Base-by-base conservation (phyloP, 2,797 vertebrate genomes). In the Nannoperca obscura region DNA sequence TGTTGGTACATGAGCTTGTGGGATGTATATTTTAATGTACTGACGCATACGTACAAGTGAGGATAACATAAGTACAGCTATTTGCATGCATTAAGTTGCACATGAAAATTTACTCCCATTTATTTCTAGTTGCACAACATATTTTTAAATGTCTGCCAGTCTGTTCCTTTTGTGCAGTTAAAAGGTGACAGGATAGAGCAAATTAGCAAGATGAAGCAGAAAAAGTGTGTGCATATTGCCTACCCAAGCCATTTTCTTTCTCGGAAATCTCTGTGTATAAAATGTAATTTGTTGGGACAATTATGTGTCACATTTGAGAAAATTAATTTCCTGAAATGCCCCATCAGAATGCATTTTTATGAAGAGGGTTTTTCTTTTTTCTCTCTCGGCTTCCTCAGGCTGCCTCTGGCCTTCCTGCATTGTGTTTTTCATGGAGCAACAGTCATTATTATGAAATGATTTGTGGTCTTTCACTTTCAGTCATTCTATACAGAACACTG, bases 311-410 rank as follows among this genome's bases (percentile, higher is more conserved):
- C 66, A 86, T 86, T 85, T 84, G 60, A 85, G 82, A 76, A 85
- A 88, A 90, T 88, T 64, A 62, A 89, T 93, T 91, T 87, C 80
- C 84, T 76, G 81, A 83, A 86, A 84, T 71, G 75, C 76, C 85
- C 71, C 60, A 72, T 78, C 74, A 82, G 79, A 82, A 84, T 73
- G 58, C 12, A 40, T 77, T 82, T 86, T 84, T 59, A 79, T 71
- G 72, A 84, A 81, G 70, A 77, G 11, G 13, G 40, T 44, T 46
- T 79, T 88, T 36, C 61, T 71, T 61, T 66, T 54, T 19, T 11
- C 54, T 66, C 20, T 11, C 60, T 68, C 20, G 2, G 62, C 64
- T 80, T 58, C 57, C 64, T 55, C 59, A 10, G 57, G 63, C 79
- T 79, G 78, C 58, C 27, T 69, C 57, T 73, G 70, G 80, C 53